A percentile compares a stretch with the other conserved stretches of the same genome.
Evolutionary conservation across 2,113 vertebrate genomes (phyloP).

Genomic region (Cettia cetti): DNA sequence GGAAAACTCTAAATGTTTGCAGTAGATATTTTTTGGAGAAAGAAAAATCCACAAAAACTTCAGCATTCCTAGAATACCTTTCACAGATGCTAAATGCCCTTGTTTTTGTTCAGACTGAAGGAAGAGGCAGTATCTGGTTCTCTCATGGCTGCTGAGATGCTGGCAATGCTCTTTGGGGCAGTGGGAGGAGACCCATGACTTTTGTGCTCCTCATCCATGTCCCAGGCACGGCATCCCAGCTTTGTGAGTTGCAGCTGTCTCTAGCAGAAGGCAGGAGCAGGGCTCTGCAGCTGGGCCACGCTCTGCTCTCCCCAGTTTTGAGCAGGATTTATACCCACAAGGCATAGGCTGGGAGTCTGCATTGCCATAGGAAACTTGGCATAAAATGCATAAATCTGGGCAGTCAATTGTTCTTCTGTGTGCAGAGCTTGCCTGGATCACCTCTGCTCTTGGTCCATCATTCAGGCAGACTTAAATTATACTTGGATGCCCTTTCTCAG

Average conservation of each 20-base stretch:
- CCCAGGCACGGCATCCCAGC: background rate
- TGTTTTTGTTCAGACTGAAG: background rate
- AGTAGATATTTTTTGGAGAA: background rate
- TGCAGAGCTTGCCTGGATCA: background rate
- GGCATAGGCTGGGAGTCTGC: background rate
- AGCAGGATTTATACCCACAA: background rate
- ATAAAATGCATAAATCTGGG: background rate
- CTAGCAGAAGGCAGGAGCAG: background rate
- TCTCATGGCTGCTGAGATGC: background rate
- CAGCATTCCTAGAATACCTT: conserved; percentile 47
- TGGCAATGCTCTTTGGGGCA: background rate
- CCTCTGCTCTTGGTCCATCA: background rate
- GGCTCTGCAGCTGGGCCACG: background rate
- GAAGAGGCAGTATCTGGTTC: background rate
- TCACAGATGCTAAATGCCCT: background rate
- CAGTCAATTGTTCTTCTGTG: background rate
- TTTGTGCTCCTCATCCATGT: background rate
- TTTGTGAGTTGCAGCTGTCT: background rate
- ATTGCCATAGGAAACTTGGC: background rate
- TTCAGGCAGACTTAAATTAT: background rate
- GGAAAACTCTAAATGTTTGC: background rate
- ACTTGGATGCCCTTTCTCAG: background rate
- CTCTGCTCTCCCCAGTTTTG: background rate
- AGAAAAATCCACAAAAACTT: background rate
- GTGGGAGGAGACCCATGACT: background rate